Evolutionary conservation across 2,888 invertebrate species (phyloP).

Genomic region (Latrodectus elegans): DNA sequence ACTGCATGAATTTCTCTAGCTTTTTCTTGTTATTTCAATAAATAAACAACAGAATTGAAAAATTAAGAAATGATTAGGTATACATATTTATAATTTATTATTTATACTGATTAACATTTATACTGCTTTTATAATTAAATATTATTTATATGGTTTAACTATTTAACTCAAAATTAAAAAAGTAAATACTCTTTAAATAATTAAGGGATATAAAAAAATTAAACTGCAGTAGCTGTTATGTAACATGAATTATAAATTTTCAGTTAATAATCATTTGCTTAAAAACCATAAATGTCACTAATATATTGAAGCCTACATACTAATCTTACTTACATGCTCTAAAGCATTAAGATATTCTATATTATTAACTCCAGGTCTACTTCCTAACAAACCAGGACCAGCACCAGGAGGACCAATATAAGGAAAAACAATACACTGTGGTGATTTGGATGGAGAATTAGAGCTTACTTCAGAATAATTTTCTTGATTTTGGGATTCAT

Average conservation of each 20-base stretch:
- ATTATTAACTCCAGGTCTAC: constrained; percentile 46
- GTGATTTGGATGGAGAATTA: background rate
- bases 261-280: background rate
- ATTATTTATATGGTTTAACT: background rate
- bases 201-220: background rate
- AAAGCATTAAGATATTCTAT: constrained; percentile 55
- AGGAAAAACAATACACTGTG: constrained; percentile 44
- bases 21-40: no score
- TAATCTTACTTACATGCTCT: constrained; percentile 54
- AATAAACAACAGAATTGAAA: background rate
- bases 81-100: no score
- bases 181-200: background rate
- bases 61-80: background rate
- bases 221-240: background rate
- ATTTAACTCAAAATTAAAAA: background rate
- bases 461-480: background rate
- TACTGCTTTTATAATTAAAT: background rate
- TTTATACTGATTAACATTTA: no score
- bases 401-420: constrained; percentile 57
- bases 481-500: constrained; percentile 10
- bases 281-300: background rate
- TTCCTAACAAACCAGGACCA: constrained; percentile 57
- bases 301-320: background rate
- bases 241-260: background rate
- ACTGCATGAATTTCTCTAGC: no score